Evolutionary conservation across 2,113 vertebrate genomes (phyloP).

Genomic region (zebrafish (Danio rerio)): DNA sequence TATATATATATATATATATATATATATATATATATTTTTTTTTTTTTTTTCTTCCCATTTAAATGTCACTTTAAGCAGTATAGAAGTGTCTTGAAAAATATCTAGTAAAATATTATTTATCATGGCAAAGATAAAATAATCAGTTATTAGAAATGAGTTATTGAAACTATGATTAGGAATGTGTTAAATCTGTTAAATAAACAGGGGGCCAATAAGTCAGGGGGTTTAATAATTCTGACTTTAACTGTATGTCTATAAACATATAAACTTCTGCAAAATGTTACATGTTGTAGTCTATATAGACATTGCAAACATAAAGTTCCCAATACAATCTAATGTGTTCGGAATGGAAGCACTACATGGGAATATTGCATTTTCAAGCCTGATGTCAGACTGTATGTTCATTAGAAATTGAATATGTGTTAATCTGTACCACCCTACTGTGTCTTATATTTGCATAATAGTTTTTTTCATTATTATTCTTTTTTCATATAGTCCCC

Average conservation of each 20-base stretch:
- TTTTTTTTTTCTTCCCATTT: too few relatives aligned
- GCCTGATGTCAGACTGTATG: background rate
- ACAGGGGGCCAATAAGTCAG: too few relatives aligned
- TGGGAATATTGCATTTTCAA: background rate
- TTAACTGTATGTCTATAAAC: background rate
- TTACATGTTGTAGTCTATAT: background rate
- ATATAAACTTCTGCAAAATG: background rate
- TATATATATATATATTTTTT: too few relatives aligned
- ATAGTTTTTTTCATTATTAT: background rate
- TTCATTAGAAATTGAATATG: background rate
- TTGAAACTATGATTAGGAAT: too few relatives aligned
- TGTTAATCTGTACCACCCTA: background rate
- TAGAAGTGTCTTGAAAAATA: too few relatives aligned
- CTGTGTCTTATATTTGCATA: constrained; percentile 3
- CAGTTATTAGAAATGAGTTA: too few relatives aligned
- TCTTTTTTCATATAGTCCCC: background rate
- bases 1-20: too few relatives aligned
- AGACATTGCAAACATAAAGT: background rate
- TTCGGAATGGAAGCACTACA: background rate
- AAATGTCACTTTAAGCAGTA: too few relatives aligned
- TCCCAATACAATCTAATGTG: background rate
- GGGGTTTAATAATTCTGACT: too few relatives aligned
- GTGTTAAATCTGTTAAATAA: too few relatives aligned
- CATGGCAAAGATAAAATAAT: too few relatives aligned
- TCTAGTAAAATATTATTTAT: too few relatives aligned